A percentile compares a stretch with the other conserved stretches of the same genome.
Conservation (phyloP, 37 sponge, comb jelly and placozoan genomes). For the Cliona cf. orientalis region DNA sequence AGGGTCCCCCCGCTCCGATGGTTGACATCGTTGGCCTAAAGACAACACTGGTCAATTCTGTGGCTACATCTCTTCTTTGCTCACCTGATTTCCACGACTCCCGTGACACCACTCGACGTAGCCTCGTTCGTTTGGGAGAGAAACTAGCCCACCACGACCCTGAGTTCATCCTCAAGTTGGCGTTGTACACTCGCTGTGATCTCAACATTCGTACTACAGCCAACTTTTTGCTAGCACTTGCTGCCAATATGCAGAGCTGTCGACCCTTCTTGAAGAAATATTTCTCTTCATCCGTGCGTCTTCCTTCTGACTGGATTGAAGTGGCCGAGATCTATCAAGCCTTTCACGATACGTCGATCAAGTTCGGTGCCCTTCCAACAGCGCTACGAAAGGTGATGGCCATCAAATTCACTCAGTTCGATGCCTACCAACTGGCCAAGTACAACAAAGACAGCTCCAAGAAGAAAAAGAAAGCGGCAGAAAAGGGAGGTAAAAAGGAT, state of each 20-base stretch:
- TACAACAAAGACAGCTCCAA: slow-evolving; percentile 94
- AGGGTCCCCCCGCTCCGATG: slow-evolving; percentile 20
- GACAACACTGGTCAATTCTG: slow-evolving; percentile 81
- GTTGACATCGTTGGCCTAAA: slow-evolving; percentile 61
- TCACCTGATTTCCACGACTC: slow-evolving; percentile 80
- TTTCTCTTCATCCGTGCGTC: slow-evolving; percentile 71
- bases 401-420: slow-evolving; percentile 90
- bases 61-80: slow-evolving; percentile 92
- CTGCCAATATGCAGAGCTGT: slow-evolving; percentile 79
- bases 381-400: slow-evolving; percentile 94
- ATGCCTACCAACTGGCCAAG: slow-evolving; percentile 95
- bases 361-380: slow-evolving; percentile 89
- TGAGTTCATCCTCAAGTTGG: slow-evolving; percentile 95
- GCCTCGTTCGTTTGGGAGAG: slow-evolving; percentile 49
- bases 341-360: slow-evolving; percentile 87
- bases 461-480: slow-evolving; percentile 72
- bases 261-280: slow-evolving; percentile 95
- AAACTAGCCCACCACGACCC: slow-evolving; percentile 79
- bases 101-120: slow-evolving; percentile 58
- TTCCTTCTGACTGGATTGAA: slow-evolving; percentile 99
- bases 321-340: slow-evolving; percentile 97
- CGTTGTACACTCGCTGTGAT: slow-evolving; percentile 89
- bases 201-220: slow-evolving; percentile 95
- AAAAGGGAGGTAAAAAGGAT: slow-evolving; percentile 22
- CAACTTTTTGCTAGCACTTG: slow-evolving; percentile 96